Conservation (phyloP, 2,888 invertebrate species). For the Mylabris sibirica region DNA sequence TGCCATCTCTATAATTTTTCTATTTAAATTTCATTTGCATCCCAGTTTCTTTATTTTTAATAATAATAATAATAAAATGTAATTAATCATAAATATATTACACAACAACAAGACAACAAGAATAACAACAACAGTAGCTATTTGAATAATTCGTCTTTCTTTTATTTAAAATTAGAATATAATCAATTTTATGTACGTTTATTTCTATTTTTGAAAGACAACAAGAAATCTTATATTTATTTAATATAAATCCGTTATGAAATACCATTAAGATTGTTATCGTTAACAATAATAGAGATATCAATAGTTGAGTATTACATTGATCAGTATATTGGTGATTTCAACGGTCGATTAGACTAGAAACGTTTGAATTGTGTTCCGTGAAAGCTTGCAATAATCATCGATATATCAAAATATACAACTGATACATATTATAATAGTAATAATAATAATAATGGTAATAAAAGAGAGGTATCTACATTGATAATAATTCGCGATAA, state of each 20-base stretch:
- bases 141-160: not conserved
- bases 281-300: slow-evolving; percentile 28
- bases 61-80: not conserved
- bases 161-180: no score
- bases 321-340: slow-evolving; percentile 23
- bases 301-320: slow-evolving; percentile 27
- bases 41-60: not conserved
- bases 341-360: slow-evolving; percentile 27
- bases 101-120: not conserved
- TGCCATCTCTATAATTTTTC: slow-evolving; percentile 25
- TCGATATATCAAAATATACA: not conserved
- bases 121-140: not conserved
- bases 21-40: slow-evolving; percentile 32
- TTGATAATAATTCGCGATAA: slow-evolving; percentile 22
- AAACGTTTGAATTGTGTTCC: slow-evolving; percentile 9
- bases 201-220: no score
- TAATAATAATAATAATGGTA: not conserved
- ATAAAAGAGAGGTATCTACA: not conserved
- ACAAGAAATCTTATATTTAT: no score
- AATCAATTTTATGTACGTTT: no score
- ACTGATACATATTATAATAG: not conserved
- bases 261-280: slow-evolving; percentile 20
- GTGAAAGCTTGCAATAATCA: not conserved
- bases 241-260: slow-evolving; percentile 18
- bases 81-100: not conserved